These are phyloP conservation scores for Odontocerum albicorne DNA, from an alignment of 2,888 invertebrate species.

Conservation along the genomic window DNA sequence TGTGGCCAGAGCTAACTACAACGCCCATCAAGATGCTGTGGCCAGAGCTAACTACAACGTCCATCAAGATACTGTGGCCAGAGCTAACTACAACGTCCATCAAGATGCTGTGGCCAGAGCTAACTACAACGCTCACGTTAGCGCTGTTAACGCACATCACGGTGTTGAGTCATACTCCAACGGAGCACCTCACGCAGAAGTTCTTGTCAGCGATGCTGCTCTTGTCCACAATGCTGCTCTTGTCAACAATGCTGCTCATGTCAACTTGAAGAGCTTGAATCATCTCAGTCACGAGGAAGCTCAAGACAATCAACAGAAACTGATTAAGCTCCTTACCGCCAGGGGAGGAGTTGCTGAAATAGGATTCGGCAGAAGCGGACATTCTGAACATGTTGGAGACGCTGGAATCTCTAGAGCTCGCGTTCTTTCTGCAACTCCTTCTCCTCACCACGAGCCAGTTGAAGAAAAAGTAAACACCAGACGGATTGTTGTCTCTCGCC, in stretches of 20 bases:
- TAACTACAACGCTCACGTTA: conserved; percentile 16
- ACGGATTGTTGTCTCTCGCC: conserved; percentile 62
- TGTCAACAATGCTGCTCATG: conserved; percentile 12
- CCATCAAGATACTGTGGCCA: conserved; percentile 40
- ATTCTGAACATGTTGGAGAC: conserved; percentile 46
- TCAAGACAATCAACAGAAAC: conserved; percentile 50
- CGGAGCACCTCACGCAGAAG: conserved; percentile 39
- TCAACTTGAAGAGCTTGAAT: conserved; percentile 21
- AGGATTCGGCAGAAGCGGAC: conserved; percentile 44
- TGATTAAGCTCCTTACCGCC: conserved; percentile 55
- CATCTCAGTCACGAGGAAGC: conserved; percentile 43
- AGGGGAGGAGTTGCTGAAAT: conserved; percentile 47
- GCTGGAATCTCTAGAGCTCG: conserved; percentile 54
- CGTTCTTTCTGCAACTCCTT: conserved; percentile 59
- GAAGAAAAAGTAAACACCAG: conserved; percentile 61
- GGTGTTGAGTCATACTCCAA: conserved; percentile 30
- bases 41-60: conserved; percentile 26
- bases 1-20: no score
- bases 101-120: conserved; percentile 28
- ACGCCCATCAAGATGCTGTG: conserved; percentile 40
- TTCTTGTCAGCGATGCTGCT: conserved; percentile 25
- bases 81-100: conserved; percentile 29
- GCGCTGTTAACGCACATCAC: conserved; percentile 22
- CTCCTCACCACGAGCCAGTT: conserved; percentile 53
- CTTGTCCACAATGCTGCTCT: conserved; percentile 5